Base-by-base conservation (phyloP, 2,797 vertebrate species). In the Lagocephalus sceleratus region DNA sequence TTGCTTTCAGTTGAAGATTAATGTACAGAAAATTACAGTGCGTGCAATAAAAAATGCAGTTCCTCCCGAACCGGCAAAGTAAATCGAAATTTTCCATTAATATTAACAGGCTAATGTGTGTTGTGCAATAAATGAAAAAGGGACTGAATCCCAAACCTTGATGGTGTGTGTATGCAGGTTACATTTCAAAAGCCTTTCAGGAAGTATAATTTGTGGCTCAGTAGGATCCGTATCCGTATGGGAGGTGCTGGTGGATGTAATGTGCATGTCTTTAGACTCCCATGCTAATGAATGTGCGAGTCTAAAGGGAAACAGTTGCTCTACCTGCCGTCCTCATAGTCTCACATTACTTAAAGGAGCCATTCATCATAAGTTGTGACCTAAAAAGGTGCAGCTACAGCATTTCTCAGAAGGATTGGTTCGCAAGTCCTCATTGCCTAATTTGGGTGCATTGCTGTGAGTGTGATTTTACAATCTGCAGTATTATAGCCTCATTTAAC, bases 291-390 rank as follows among this genome's bases (percentile, higher is more conserved):
- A 76, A 79, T 78, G 69, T 77, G 63, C 75, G 70, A 78, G 80
- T 58, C 64, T 51, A 68, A 66, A 66, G 61, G 65, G 57, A 71
- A 82, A 79, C 81, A 75, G 67, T 75, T 65, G 65, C 70, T 56
- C 43, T 35, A 29, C 58, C 76, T 73, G 62, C 54, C 63, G 45
- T 72, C 66, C 70, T 74, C 56, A 38, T 75, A 68, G 76, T 71
- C 76, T 76, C 38, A 62, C 53, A 77, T 73, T 71, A 79, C 78
- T 86, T 85, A 81, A 75, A 87, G 79, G 83, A 87, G 76, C 60
- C 79, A 84, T 87, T 89, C 66, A 73, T 85, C 79, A 77, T 71
- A 76, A 68, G 68, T 61, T 78, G 71, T 79, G 83, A 86, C 83
- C 77, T 78, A 76, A 83, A 85, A 85, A 81, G 80, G 79, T 77